phyloP scores from a whole-genome alignment of 1,140 invertebrate species.

The Orchesella cincta region DNA sequence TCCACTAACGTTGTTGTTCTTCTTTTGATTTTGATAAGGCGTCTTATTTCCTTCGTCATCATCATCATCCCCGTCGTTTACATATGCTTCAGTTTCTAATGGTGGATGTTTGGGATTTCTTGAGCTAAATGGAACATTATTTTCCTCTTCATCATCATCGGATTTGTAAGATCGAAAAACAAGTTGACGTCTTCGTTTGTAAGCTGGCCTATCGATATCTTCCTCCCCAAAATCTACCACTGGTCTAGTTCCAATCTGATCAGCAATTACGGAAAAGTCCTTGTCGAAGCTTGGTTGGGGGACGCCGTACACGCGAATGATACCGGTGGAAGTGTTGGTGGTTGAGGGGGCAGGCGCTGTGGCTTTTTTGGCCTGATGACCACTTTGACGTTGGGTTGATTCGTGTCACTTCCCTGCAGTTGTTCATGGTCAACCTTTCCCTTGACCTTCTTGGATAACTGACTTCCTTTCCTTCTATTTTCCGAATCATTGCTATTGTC shows the following conservation, averaged over 20 bases:
- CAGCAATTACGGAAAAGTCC: neutral
- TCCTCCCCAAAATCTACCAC: neutral
- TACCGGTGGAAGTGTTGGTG: slow-evolving; percentile 24
- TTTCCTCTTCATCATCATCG: neutral
- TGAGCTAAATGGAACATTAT: neutral
- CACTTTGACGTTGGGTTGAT: slow-evolving; percentile 9
- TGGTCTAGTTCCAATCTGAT: neutral
- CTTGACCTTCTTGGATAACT: neutral
- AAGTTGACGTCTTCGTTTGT: neutral
- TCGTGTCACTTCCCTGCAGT: neutral
- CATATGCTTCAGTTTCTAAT: neutral
- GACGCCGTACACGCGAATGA: slow-evolving; percentile 15
- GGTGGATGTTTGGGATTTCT: slow-evolving; percentile 1
- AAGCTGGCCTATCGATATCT: neutral
- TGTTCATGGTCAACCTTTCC: neutral
- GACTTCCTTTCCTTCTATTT: neutral
- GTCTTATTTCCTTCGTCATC: neutral
- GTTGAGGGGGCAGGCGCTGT: neutral
- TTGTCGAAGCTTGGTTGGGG: neutral
- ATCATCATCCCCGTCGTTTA: slow-evolving; percentile 16
- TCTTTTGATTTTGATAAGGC: neutral
- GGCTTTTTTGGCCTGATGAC: neutral
- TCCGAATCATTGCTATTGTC: neutral
- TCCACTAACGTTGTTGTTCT: neutral
- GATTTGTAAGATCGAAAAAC: neutral